These are phyloP conservation scores for Bombus breviceps DNA, from an alignment of 1,140 invertebrate genomes.

Conservation along the genomic window DNA sequence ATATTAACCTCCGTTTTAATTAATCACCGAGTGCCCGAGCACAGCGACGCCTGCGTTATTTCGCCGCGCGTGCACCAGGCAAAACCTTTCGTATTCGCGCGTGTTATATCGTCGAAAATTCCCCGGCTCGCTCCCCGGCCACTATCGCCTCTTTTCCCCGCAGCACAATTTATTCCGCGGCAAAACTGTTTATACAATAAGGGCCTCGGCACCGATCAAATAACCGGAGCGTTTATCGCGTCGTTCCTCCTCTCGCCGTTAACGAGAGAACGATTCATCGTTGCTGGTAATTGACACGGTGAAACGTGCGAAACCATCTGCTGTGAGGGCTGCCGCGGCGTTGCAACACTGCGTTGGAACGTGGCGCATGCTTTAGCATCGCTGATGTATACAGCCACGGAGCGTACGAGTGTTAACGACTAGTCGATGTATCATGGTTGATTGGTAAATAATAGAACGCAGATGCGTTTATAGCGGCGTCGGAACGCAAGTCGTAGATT, in stretches of 20 bases:
- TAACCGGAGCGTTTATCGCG: conserved; percentile 40
- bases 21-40: conserved; percentile 63
- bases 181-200: conserved; percentile 34
- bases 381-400: not conserved
- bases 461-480: not conserved
- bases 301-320: conserved; percentile 25
- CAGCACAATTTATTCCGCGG: conserved; percentile 13
- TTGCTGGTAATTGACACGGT: conserved; percentile 30
- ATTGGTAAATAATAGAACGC: not conserved
- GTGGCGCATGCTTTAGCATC: not conserved
- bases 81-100: not conserved
- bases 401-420: not conserved
- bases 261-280: conserved; percentile 41
- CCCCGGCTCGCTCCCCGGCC: not conserved
- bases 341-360: not conserved
- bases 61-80: not conserved
- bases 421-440: not conserved
- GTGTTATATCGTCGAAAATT: not conserved
- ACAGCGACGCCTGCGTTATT: conserved; percentile 2
- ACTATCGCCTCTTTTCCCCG: no score
- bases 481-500: not conserved
- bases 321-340: not conserved
- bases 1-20: conserved; percentile 73
- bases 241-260: not conserved
- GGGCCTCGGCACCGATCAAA: conserved; percentile 23